These are phyloP conservation scores for Anolis apletophallus DNA, from an alignment of 2,797 vertebrate genomes.

Conservation along the genomic window DNA sequence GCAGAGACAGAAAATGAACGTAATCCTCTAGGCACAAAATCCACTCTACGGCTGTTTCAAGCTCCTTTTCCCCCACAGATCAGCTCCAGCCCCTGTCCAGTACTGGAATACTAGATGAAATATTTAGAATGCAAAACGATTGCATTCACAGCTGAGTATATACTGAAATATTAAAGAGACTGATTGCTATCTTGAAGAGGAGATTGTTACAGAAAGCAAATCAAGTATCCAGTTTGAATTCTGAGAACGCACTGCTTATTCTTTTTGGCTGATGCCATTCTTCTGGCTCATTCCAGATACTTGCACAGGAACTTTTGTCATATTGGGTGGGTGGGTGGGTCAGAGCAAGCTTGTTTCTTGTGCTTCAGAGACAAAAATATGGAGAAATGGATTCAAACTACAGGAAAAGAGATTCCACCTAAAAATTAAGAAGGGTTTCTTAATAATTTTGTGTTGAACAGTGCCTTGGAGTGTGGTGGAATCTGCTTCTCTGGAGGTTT, in stretches of 20 bases:
- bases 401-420: no score
- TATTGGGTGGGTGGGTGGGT: no score
- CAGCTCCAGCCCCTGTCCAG: slow-evolving; percentile 41
- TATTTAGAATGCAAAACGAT: slow-evolving; percentile 43
- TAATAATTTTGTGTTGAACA: no score
- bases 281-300: slow-evolving; percentile 12
- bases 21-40: slow-evolving; percentile 24
- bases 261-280: slow-evolving; percentile 19
- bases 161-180: slow-evolving; percentile 49
- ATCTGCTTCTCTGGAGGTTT: no score
- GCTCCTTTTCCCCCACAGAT: slow-evolving; percentile 31
- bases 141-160: slow-evolving; percentile 33
- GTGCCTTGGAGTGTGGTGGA: no score
- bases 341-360: no score
- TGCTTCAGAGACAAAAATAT: no score
- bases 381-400: no score
- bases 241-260: slow-evolving; percentile 13
- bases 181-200: slow-evolving; percentile 46
- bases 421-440: no score
- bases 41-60: slow-evolving; percentile 60
- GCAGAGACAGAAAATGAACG: background rate
- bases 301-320: background rate
- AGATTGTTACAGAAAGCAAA: slow-evolving; percentile 43
- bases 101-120: slow-evolving; percentile 47
- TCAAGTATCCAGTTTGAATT: slow-evolving; percentile 44